Conservation (phyloP, 1,140 invertebrate genomes). For the Plodia interpunctella region DNA sequence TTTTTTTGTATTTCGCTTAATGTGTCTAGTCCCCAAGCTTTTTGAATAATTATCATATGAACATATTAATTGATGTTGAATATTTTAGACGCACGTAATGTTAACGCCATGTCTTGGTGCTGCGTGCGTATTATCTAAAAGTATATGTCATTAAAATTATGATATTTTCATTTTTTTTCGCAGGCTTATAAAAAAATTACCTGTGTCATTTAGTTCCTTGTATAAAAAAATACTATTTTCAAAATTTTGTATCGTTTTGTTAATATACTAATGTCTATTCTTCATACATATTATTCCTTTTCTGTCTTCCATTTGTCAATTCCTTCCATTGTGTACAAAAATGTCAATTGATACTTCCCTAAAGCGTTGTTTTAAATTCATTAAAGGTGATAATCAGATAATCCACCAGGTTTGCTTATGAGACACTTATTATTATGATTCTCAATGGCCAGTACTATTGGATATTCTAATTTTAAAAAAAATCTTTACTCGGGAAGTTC, state of each 20-base stretch:
- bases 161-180: neutral
- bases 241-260: neutral
- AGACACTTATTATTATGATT: too few species aligned
- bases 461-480: too few species aligned
- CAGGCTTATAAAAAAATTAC: neutral
- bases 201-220: neutral
- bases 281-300: slow-evolving; percentile 36
- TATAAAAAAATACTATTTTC: too few species aligned
- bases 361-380: slow-evolving; percentile 16
- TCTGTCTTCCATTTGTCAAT: slow-evolving; percentile 72
- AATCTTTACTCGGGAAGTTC: too few species aligned
- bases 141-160: neutral
- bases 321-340: slow-evolving; percentile 72
- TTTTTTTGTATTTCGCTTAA: slow-evolving; percentile 26
- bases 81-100: neutral
- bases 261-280: slow-evolving; percentile 16
- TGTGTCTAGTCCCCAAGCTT: slow-evolving; percentile 34
- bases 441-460: too few species aligned
- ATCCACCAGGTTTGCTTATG: neutral
- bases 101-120: neutral
- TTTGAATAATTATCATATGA: neutral
- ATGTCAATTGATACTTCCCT: slow-evolving; percentile 68
- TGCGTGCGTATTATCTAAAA: neutral
- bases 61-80: neutral
- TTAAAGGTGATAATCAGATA: slow-evolving; percentile 13